Conservation (phyloP, 2,888 invertebrate species). For the Drosophila kanekoi region DNA sequence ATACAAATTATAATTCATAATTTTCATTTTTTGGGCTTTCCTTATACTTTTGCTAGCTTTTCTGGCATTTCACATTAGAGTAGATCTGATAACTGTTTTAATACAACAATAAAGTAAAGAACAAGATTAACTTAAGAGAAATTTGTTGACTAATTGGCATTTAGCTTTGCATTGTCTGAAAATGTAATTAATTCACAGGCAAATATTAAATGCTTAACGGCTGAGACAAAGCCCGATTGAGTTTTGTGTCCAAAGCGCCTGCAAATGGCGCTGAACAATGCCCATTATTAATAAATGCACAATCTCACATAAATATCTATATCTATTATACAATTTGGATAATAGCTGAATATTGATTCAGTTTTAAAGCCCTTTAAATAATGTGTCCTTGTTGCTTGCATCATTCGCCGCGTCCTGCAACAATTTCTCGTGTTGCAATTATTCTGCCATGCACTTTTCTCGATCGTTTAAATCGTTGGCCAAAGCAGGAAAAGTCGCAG, state of each 20-base stretch:
- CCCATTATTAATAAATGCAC: slow-evolving; percentile 7
- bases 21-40: no score
- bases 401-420: background rate
- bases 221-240: slow-evolving; percentile 22
- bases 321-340: slow-evolving; percentile 7
- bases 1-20: no score
- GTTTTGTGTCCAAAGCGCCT: slow-evolving; percentile 7
- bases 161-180: slow-evolving; percentile 6
- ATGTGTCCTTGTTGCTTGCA: background rate
- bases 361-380: slow-evolving; percentile 11
- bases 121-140: no score
- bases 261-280: slow-evolving; percentile 27
- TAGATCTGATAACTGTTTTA: no score
- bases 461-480: slow-evolving; percentile 42
- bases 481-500: slow-evolving; percentile 20
- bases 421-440: slow-evolving; percentile 41
- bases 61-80: no score
- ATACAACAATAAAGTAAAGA: no score
- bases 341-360: slow-evolving; percentile 9
- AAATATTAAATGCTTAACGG: slow-evolving; percentile 28
- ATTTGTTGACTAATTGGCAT: background rate
- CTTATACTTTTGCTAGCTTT: no score
- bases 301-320: background rate
- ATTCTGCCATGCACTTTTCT: slow-evolving; percentile 43
- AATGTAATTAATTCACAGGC: slow-evolving; percentile 30